Base-by-base conservation (phyloP, 1,140 invertebrate species). In the Vollenhovia emeryi region DNA sequence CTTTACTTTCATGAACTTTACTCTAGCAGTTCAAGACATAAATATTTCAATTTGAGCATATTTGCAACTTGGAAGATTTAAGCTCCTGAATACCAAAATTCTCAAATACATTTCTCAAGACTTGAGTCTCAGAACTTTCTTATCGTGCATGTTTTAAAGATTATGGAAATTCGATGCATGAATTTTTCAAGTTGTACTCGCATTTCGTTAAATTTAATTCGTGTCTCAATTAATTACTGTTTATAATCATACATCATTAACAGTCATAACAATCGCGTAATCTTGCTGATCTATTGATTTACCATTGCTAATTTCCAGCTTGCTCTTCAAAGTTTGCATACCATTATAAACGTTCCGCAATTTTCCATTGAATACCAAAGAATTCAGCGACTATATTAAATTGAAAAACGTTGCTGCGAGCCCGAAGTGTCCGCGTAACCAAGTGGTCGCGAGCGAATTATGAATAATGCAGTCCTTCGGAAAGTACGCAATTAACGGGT, bases 401-500 rank as follows among this genome's bases (percentile, higher is more conserved):
- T 52, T 45, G 75, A 66, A 21, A 36, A 52, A 66, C 30, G 30
- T 60, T 18, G n/a, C 43, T 36, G 45, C 18, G 33, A 79, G 62
- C 18, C 76, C n/a, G n/a, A 68, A 79, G 76, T 68, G 76, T 66
- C 21, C 60, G 40, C 75, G 75, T 66, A 66, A 79, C 30, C 69
- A 73, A 79, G 45, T 30, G 27, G 66, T 73, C 78, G 78, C 36
- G 50, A 43, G 66, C 18, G 66, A 82, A 82, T 82, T 82, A 73
- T 82, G 78, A 82, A 82, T 71, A 82, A 82, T 82, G 50, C 78
- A 82, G 50, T 82, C 66, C 78, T 82, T 82, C 55, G 80, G 74
- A 88, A 88, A 88, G 84, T 80, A 64, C 27, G 71, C 87, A 88
- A 88, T 88, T 85, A 80, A 60, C 7, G 73, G 18, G 21, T 40